Percentiles rank a stretch among this genome's conserved stretches.
phyloP scores from a whole-genome alignment of 2,113 vertebrate species.

The Silurus glanis region DNA sequence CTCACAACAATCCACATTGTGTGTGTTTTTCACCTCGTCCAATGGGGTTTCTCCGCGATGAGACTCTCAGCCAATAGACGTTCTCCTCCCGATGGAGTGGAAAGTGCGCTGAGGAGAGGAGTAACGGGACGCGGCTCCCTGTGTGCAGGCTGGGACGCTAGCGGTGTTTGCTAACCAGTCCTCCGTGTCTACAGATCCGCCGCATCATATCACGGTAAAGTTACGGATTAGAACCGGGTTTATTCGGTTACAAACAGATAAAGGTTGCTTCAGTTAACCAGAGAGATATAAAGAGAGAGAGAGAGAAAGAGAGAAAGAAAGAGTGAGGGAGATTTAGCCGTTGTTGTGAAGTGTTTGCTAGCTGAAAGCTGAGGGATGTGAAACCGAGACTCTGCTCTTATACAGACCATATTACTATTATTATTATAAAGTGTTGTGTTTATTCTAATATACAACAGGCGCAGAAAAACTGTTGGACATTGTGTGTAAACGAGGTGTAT shows the following conservation, averaged over 20 bases:
- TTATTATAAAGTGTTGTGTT: neutral
- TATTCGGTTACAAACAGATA: neutral
- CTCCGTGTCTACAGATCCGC: neutral
- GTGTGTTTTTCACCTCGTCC: neutral
- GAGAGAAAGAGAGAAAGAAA: neutral
- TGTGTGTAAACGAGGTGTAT: no score
- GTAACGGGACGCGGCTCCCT: slow-evolving; percentile 43
- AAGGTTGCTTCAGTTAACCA: neutral
- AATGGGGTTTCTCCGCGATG: slow-evolving; percentile 37
- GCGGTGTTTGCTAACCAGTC: slow-evolving; percentile 8
- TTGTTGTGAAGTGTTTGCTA: neutral
- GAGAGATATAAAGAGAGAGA: neutral
- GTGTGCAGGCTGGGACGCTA: neutral
- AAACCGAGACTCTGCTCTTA: neutral
- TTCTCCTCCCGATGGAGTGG: slow-evolving; percentile 5
- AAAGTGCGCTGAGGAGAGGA: slow-evolving; percentile 5
- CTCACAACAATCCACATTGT: no score
- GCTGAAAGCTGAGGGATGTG: neutral
- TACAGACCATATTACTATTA: neutral
- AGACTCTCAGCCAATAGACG: slow-evolving; percentile 26
- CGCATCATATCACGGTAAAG: slow-evolving; percentile 5
- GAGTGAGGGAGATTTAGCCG: neutral
- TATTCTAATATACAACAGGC: neutral
- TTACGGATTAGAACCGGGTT: neutral
- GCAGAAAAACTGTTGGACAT: neutral